Evolutionary conservation across 2,113 vertebrate genomes (phyloP).

Genomic region (Anguilla rostrata): DNA sequence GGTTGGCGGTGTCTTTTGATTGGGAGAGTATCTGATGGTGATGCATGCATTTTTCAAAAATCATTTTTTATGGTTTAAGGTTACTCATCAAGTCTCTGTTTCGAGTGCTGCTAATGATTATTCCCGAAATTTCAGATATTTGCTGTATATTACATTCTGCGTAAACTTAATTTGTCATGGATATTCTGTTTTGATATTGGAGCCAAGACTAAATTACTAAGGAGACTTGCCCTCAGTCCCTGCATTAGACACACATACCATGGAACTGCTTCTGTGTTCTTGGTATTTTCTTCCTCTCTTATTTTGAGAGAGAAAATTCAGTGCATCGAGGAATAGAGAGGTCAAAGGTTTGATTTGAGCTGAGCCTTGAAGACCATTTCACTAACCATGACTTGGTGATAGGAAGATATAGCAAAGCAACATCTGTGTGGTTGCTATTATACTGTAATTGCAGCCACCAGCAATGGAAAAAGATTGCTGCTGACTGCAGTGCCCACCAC

Average conservation of each 20-base stretch:
- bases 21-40: not conserved
- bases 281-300: not conserved
- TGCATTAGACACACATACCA: not conserved
- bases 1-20: not conserved
- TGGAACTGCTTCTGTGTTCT: not conserved
- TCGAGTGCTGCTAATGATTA: not conserved
- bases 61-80: not conserved
- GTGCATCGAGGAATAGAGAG: slow-evolving; percentile 1
- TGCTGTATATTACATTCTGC: not conserved
- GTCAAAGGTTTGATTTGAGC: slow-evolving; percentile 14
- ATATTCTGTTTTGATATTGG: not conserved
- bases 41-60: no score
- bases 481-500: no score
- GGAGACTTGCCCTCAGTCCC: not conserved
- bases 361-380: not conserved
- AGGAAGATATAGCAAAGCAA: not conserved
- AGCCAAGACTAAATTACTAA: not conserved
- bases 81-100: not conserved
- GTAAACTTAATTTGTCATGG: not conserved
- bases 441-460: not conserved
- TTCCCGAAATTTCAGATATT: not conserved
- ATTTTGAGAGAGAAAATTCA: not conserved
- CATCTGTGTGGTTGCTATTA: slow-evolving; percentile 13
- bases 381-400: not conserved
- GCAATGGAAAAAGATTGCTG: not conserved